Base-by-base conservation (phyloP, 2,113 vertebrate genomes). In the Vimba vimba region DNA sequence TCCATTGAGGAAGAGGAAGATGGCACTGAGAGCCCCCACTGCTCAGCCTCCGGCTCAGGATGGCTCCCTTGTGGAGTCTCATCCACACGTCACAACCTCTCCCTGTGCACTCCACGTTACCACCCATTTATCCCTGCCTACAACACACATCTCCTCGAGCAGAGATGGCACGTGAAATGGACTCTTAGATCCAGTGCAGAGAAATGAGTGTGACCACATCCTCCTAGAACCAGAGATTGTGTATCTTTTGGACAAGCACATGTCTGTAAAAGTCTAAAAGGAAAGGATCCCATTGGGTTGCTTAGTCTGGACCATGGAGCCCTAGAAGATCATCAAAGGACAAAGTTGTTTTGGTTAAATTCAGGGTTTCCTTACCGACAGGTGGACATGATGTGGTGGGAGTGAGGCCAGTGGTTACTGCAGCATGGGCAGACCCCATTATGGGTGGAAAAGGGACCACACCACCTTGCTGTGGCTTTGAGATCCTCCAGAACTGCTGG, bases 401-500 rank as follows among this genome's bases (percentile, higher is more conserved):
- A 60, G 79, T 85, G 36, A 85, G 77, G 6, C 84, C 33, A 33
- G 83, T 9, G 89, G 87, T 85, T 62, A 87, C 69, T 71, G 64
- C 87, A 94, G 89, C 79, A 95, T 94, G 94, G 92, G 69, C 90
- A 79, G 89, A 77, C 81, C 77, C 85, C 86, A 89, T 91, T 78
- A 95, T 94, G 95, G 91, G 92, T 90, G 93, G 89, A 85, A 91
- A 94, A 89, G 85, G 90, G 88, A 93, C 89, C 47, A 90, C 92
- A 73, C 84, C 91, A 39, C 52, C 86, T 89, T 95, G 93, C 90
- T 94, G 94, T 90, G 91, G 93, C 25, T 92, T 93, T 92, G 92
- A 91, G 85, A 83, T 94, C 75, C 89, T 92, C 21, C 89, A 89
- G 68, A 86, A 91, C 88, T 94, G 92, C 93, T 94, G 94, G 94